Conservation (phyloP, 2,888 invertebrate species). For the Sicus ferrugineus region DNA sequence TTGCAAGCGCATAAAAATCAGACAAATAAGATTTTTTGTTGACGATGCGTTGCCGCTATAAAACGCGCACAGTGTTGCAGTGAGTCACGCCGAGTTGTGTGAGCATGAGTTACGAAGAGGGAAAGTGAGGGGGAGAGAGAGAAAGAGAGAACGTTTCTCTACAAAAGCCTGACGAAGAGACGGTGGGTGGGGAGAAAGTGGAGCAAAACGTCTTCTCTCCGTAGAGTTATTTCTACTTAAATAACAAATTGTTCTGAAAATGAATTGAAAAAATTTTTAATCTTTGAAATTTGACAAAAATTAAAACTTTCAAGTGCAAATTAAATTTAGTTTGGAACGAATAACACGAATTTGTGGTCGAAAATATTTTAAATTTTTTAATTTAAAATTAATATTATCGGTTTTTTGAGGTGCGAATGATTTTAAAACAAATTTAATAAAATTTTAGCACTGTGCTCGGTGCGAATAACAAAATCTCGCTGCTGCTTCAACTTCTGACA, state of each 20-base stretch:
- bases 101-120: too few species aligned
- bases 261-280: neutral
- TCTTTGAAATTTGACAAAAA: neutral
- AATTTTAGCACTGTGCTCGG: neutral
- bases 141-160: neutral
- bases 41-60: neutral
- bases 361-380: neutral
- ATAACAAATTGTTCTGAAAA: too few species aligned
- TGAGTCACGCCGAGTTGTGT: neutral
- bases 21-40: conserved; percentile 10
- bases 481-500: neutral
- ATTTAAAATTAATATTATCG: neutral
- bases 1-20: conserved; percentile 23
- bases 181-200: neutral
- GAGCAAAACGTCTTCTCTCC: too few species aligned
- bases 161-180: neutral
- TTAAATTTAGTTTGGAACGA: neutral
- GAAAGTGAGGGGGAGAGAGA: neutral
- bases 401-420: neutral
- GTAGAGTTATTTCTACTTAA: too few species aligned
- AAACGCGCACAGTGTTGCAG: neutral
- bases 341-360: neutral
- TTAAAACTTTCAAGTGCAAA: neutral
- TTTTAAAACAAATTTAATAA: too few species aligned
- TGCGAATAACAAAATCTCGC: neutral